Conservation (phyloP, 2,113 vertebrate genomes). For the Fregetta grallaria region DNA sequence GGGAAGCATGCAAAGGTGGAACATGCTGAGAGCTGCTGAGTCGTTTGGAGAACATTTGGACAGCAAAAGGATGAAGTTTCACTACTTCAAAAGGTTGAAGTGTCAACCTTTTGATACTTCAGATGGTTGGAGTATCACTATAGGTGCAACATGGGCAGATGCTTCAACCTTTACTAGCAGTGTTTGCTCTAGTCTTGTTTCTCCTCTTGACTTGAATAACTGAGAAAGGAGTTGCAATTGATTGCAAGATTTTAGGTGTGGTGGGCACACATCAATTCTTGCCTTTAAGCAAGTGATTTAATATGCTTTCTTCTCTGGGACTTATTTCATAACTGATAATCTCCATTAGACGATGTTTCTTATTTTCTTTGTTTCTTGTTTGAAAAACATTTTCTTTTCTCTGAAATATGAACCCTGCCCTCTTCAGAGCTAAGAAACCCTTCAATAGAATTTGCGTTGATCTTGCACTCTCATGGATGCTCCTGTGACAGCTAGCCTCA, state of each 20-base stretch:
- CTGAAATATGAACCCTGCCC: not conserved
- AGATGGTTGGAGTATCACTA: not conserved
- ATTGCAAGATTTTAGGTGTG: not conserved
- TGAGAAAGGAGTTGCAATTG: not conserved
- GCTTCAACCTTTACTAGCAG: not conserved
- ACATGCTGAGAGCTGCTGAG: not conserved
- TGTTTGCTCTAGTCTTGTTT: not conserved
- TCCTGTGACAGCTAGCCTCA: not conserved
- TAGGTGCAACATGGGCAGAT: not conserved
- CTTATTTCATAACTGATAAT: not conserved
- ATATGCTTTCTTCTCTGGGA: not conserved
- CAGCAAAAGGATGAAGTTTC: not conserved
- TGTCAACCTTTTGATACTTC: too few relatives aligned
- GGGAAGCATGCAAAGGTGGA: not conserved
- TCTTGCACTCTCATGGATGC: not conserved
- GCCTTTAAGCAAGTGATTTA: not conserved
- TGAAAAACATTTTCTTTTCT: not conserved
- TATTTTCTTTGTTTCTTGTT: not conserved
- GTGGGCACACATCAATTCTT: not conserved
- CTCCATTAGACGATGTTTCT: accelerated
- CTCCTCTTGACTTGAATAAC: not conserved
- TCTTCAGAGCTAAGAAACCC: not conserved
- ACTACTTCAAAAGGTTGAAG: too few relatives aligned
- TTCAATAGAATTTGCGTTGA: not conserved
- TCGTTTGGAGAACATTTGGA: not conserved